Evolutionary conservation across 1,140 invertebrate species (phyloP), one percentile per base, ranked within the genome.

Genomic region (Panagrolaimus sp.): DNA sequence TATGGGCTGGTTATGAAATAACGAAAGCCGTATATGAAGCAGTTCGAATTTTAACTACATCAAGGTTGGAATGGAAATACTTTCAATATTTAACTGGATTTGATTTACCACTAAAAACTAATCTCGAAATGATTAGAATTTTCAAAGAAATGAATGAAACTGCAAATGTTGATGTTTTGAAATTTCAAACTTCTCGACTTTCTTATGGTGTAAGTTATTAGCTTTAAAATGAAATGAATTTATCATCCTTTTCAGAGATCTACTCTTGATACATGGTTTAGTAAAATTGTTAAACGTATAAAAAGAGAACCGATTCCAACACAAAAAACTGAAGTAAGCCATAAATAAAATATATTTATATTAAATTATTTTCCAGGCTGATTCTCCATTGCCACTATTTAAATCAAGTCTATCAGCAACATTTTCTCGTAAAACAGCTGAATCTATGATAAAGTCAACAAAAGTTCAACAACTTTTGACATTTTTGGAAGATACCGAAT

Each of bases 111-210:
- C 63, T 78, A 38, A 74, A 81, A 46, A 78, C 77, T 16, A 78
- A 78, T 69, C 45, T 78, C 13, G 77, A 78, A 45, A 80, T 78
- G 77, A 76, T 78, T 13, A n/a, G 76, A 16, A 71, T 78, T 62
- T 73, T 78, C 51, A 80, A 80, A 57, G 66, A 65, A 16, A 47
- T 78, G 13, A 78, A 78, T 53, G 74, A 74, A 9, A 77, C 74
- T 0, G 53, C 73, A 0, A 72, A 76, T 43, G 62, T 74, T 47
- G 76, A 75, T 42, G 61, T 80, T 14, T 46, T 51, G 8, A 45
- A 47, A 42, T 68, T 65, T 46, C 66, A 47, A 46, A 61, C 5
- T 63, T 67, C 3, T 38, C 16, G 64, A 38, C 11, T 27, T 70
- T 0, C 1, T 7, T 13, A n/a, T n/a, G n/a, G n/a, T n/a, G n/a